Base-by-base conservation (phyloP, 2,113 vertebrate species). In the Tenebrosternarchus preto region DNA sequence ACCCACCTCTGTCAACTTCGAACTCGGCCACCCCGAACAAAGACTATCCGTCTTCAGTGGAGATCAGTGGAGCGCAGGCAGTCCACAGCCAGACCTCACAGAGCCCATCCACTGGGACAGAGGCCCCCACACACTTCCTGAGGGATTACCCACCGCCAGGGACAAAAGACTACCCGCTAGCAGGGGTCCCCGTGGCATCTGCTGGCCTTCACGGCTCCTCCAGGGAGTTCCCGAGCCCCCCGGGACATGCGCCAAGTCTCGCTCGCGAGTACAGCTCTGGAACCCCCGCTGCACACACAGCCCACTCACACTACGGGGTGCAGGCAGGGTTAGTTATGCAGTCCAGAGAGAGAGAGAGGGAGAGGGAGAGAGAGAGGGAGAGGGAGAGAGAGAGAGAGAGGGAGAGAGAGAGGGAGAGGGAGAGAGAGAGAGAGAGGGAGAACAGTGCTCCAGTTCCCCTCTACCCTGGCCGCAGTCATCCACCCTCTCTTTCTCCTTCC, bases 191-290 rank as follows among this genome's bases (percentile, higher is more conserved):
- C 70, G 59, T 90, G 74, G 85, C 91, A 17, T 78, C 86, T 70
- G 89, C 86, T 75, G 85, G 92, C 46, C 85, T 84, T 27, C 67
- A 78, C 59, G 82, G 75, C 19, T 36, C 81, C 46, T 88, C 88
- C 78, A 87, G 92, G 55, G 92, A 94, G 84, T 93, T 92, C 86
- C 88, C 91, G 60, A 94, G 88, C 78, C 90, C 93, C 43, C 88
- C 93, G 27, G 89, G 90, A 57, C 85, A 90, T 82, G 87, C 88
- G 63, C 88, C 90, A 77, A 93, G 89, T 79, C 67, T 93, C 24
- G 88, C 87, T 29, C 88, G 91, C 80, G 93, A 94, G 63, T 93
- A 90, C 86, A 76, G 87, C 1, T 91, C 87, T 63, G 91, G 90
- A 82, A 64, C 85, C 6, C 88, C 88, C 59, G 85, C 90, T 59